Conservation (phyloP, 64 coral and sea anemone genomes). For the Stichodactyla helianthus region DNA sequence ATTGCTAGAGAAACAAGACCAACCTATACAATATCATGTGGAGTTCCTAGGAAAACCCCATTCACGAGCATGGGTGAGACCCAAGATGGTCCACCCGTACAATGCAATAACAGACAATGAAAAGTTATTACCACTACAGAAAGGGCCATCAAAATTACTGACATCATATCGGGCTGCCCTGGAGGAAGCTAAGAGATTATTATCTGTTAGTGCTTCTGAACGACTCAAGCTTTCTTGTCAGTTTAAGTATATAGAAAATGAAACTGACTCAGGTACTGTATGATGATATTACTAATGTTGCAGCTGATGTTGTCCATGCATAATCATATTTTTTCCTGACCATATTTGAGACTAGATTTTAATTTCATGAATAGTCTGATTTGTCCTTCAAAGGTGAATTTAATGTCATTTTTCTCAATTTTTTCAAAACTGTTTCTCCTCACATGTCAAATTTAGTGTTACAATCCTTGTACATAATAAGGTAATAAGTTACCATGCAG, state of each 20-base stretch:
- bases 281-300: neutral
- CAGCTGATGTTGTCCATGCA: neutral
- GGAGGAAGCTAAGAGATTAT: slow-evolving; percentile 48
- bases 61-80: slow-evolving; percentile 75
- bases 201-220: slow-evolving; percentile 15
- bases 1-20: slow-evolving; percentile 66
- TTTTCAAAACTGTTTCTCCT: no score
- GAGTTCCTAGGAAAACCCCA: slow-evolving; percentile 75
- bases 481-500: no score
- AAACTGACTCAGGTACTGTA: neutral
- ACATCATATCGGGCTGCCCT: slow-evolving; percentile 63
- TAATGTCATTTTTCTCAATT: no score
- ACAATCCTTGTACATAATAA: no score
- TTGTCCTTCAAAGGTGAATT: no score
- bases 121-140: slow-evolving; percentile 48
- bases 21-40: slow-evolving; percentile 82
- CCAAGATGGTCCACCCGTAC: slow-evolving; percentile 61
- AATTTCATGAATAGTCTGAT: no score
- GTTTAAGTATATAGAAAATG: slow-evolving; percentile 38
- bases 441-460: no score
- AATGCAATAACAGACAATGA: slow-evolving; percentile 61
- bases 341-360: no score
- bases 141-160: slow-evolving; percentile 57
- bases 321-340: no score
- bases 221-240: slow-evolving; percentile 22